Percentiles rank a stretch among this genome's conserved stretches.
Evolutionary conservation across 2,797 vertebrate species (phyloP).

Genomic region (Staurois parvus): DNA sequence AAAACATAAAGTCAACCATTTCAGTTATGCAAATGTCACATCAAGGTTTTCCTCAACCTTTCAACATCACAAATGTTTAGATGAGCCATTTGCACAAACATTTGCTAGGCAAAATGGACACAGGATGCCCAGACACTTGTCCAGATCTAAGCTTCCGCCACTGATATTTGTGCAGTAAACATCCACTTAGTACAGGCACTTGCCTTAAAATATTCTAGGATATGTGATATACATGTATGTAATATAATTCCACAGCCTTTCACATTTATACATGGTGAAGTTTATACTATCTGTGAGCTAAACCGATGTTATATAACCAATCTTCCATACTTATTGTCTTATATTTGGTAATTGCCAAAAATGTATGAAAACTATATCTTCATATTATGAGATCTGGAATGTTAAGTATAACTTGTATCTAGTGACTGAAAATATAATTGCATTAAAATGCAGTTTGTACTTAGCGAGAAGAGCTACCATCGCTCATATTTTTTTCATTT

Average conservation of each 20-base stretch:
- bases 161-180: neutral
- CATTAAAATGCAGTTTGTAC: neutral
- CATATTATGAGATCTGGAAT: neutral
- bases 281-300: neutral
- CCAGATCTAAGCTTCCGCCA: neutral
- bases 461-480: neutral
- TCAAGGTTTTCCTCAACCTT: constrained; percentile 21
- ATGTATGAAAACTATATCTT: neutral
- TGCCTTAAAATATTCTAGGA: neutral
- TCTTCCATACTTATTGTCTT: neutral
- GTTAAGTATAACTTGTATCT: neutral
- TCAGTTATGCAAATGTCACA: constrained; percentile 26
- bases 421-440: neutral
- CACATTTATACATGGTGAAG: neutral
- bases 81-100: constrained; percentile 12
- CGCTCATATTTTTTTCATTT: too few relatives aligned
- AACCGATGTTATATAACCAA: neutral
- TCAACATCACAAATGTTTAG: constrained; percentile 14
- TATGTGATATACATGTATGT: neutral
- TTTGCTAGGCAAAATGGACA: constrained; percentile 21
- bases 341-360: neutral
- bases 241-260: neutral
- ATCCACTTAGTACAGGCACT: neutral
- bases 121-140: neutral
- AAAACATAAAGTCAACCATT: constrained; percentile 22